Conservation (phyloP, 2,113 vertebrate genomes). For the Emydura subglobosa region DNA sequence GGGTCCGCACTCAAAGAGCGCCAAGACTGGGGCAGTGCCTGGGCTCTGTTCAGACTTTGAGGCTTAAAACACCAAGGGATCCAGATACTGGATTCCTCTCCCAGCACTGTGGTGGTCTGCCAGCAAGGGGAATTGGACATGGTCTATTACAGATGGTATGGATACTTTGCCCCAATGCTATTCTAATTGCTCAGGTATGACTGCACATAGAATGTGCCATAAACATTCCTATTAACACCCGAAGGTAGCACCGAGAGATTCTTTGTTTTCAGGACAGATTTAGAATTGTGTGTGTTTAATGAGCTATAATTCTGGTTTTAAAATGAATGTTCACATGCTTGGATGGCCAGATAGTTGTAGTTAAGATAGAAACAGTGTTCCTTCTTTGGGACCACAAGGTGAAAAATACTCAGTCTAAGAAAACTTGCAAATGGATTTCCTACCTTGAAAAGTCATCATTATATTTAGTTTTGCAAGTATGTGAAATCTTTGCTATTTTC, state of each 20-base stretch:
- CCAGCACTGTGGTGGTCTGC: neutral
- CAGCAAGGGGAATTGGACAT: neutral
- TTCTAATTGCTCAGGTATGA: neutral
- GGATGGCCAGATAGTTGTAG: rapidly evolving
- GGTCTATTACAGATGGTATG: neutral
- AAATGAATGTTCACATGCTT: neutral
- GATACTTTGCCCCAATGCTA: neutral
- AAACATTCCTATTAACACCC: neutral
- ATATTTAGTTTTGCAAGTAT: rapidly evolving
- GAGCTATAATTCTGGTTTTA: neutral
- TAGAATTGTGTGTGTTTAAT: neutral
- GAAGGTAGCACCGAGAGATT: neutral
- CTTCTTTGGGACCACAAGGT: neutral
- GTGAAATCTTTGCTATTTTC: neutral
- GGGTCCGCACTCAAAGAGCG: neutral
- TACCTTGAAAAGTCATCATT: neutral
- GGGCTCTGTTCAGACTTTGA: neutral
- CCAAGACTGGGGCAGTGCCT: neutral
- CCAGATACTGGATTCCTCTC: neutral
- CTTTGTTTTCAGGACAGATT: neutral
- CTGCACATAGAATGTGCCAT: neutral
- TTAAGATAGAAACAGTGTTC: neutral
- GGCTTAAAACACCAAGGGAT: neutral
- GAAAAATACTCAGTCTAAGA: neutral
- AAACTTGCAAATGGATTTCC: neutral